Evolutionary conservation across 2,797 vertebrate species (phyloP).

Genomic region (Gobionotothen gibberifrons): DNA sequence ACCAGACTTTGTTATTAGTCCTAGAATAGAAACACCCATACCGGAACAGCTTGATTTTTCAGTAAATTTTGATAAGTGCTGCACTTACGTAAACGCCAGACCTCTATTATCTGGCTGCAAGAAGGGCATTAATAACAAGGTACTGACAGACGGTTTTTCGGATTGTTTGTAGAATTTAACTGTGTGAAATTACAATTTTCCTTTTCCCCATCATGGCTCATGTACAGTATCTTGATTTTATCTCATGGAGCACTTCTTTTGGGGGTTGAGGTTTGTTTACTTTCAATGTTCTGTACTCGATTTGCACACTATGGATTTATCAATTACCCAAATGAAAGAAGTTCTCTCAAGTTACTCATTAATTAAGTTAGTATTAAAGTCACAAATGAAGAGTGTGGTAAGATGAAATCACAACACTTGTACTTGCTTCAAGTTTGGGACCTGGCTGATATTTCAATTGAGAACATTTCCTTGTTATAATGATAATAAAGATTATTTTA

Average conservation of each 20-base stretch:
- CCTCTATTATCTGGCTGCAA: conserved; percentile 31
- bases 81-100: conserved; percentile 26
- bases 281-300: conserved; percentile 47
- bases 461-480: background rate
- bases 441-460: background rate
- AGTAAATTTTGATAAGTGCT: conserved; percentile 34
- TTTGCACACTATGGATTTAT: background rate
- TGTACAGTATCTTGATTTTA: conserved; percentile 19
- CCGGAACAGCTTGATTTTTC: conserved; percentile 30
- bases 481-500: background rate
- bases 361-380: too few relatives aligned
- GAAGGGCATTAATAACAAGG: conserved; percentile 16
- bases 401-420: too few relatives aligned
- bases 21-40: conserved; percentile 26
- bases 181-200: conserved; percentile 50
- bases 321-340: background rate
- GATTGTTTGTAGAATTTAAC: conserved; percentile 35
- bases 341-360: background rate
- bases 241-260: conserved; percentile 38
- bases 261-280: conserved; percentile 40
- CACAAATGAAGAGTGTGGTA: too few relatives aligned
- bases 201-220: conserved; percentile 26
- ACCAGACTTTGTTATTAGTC: conserved; percentile 9
- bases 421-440: too few relatives aligned
- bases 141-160: conserved; percentile 39